Evolutionary conservation across 2,888 invertebrate species (phyloP), one percentile per base, ranked within the genome.

Genomic region (Helleia helle): DNA sequence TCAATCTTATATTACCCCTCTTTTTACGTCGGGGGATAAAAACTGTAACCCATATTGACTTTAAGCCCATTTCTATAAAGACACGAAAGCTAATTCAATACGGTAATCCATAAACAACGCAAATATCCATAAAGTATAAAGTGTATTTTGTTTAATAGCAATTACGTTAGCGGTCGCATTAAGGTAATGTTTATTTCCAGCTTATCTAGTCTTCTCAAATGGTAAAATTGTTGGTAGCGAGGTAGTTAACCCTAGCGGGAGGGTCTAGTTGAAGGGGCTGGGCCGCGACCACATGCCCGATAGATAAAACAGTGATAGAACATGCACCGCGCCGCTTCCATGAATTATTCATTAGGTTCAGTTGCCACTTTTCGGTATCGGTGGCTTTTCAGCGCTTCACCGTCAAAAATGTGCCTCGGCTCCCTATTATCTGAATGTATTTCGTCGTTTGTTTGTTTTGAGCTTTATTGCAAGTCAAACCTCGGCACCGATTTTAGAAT

Each of bases 271-370:
- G 57, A 42, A 54, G 63, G 59, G 64, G 52, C 64, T 61, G 66
- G 62, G 62, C 56, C 62, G 65, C 62, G 61, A 55, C 46, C 54
- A 54, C 41, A 44, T 40, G 58, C 84, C 70, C 84, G 80, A 85
- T 85, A 86, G 86, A 86, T 85, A 85, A 83, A 85, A 85, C 85
- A 85, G 85, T 80, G 86, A 86, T 85, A 85, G 86, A 84, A 85
- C 86, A 86, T 85, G 86, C 85, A 81, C 84, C 80, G 79, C 74
- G 69, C 76, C 80, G 75, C 30, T 71, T 71, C 56, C 65, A 80
- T 86, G 85, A 86, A 86, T 86, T 75, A 85, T 86, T 85, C 85
- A 86, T 84, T 73, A 83, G 84, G 75, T 81, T 80, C 85, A 75
- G 80, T 84, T 83, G 81, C 83, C 80, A 84, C 84, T 83, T 80